Conservation (phyloP, 2,797 vertebrate species). For the Propithecus perrieri region DNA sequence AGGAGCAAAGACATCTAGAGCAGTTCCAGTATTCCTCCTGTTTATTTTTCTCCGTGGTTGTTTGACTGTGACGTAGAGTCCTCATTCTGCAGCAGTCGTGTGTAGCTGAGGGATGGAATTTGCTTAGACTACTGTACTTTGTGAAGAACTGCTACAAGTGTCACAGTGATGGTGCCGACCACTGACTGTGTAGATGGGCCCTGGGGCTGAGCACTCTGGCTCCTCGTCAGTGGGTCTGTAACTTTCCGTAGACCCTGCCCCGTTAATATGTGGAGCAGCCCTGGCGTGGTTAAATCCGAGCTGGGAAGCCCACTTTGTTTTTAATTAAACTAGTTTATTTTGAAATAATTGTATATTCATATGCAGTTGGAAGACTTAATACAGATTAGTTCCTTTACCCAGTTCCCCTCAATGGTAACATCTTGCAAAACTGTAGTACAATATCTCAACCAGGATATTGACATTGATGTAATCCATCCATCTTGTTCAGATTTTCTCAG, state of each 20-base stretch:
- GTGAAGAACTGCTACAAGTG: neutral
- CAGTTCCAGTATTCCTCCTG: neutral
- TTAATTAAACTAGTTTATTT: neutral
- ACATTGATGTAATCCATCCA: neutral
- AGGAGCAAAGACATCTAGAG: neutral
- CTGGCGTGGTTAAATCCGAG: neutral
- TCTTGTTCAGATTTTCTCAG: neutral
- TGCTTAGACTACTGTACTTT: neutral
- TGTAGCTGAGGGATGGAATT: neutral
- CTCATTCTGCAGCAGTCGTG: neutral
- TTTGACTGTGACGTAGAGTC: neutral
- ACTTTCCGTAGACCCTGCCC: neutral
- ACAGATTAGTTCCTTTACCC: neutral
- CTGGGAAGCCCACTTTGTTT: neutral
- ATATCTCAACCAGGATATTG: neutral
- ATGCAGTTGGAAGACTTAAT: neutral
- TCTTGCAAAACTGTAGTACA: neutral
- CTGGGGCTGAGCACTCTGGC: too few species aligned
- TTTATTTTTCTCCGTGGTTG: neutral
- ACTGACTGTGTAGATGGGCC: too few species aligned
- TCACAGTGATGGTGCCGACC: neutral
- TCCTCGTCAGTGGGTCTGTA: neutral
- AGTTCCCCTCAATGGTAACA: neutral
- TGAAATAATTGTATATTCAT: neutral
- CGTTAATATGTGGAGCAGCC: neutral